Conservation (phyloP, 2,797 vertebrate species). For the Etheostoma perlongum region DNA sequence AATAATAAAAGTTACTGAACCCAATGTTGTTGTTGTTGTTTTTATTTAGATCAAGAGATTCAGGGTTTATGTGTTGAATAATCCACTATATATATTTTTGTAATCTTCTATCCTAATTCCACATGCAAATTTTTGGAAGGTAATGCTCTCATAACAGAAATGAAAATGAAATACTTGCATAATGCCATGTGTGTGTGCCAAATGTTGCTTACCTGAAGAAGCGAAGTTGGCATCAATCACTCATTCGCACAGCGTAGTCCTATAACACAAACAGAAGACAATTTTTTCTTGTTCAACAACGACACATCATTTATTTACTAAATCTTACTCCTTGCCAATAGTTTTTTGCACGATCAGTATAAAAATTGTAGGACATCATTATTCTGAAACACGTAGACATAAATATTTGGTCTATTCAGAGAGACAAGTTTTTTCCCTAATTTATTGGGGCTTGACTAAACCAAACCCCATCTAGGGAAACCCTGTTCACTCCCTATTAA, state of each 20-base stretch:
- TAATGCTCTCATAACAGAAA: slow-evolving; percentile 20
- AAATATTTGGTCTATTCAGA: background rate
- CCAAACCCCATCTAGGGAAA: no score
- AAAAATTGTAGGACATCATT: slow-evolving; percentile 8
- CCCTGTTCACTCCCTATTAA: no score
- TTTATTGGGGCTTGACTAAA: background rate
- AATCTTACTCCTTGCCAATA: background rate
- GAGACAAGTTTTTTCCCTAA: background rate
- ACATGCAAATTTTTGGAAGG: slow-evolving; percentile 34
- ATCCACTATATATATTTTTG: slow-evolving; percentile 14
- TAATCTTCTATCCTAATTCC: slow-evolving; percentile 38
- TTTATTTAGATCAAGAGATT: slow-evolving; percentile 19
- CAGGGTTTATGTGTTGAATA: slow-evolving; percentile 21
- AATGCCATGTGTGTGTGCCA: background rate
- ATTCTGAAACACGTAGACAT: slow-evolving; percentile 1
- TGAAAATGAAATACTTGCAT: slow-evolving; percentile 16
- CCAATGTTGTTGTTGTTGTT: no score
- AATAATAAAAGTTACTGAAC: slow-evolving; percentile 1
- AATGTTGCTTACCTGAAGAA: slow-evolving; percentile 78
- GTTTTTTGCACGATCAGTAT: slow-evolving; percentile 1
- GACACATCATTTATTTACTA: background rate
- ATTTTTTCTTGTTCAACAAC: background rate
- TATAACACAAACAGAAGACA: slow-evolving; percentile 47
- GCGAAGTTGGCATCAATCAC: slow-evolving; percentile 83
- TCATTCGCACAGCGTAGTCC: slow-evolving; percentile 85